Percentiles rank a stretch among this genome's conserved stretches.
Conservation (phyloP, 2,113 vertebrate genomes). For the Siniperca knerii region DNA sequence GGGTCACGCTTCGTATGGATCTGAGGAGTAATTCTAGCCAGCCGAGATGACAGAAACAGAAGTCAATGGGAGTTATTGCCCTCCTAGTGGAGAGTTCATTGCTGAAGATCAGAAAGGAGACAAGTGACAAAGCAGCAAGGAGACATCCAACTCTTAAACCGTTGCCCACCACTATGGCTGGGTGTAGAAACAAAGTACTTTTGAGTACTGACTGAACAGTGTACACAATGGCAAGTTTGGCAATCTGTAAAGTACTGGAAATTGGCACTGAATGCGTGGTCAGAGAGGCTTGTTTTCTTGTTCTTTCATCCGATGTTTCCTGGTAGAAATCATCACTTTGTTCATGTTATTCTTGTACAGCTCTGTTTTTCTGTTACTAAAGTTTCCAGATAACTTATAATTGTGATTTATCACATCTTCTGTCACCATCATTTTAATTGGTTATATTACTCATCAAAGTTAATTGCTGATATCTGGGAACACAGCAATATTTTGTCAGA, state of each 20-base stretch:
- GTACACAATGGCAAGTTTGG: not conserved
- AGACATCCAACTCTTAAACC: constrained; percentile 23
- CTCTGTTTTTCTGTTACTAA: too few species aligned
- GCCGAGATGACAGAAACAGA: constrained; percentile 60
- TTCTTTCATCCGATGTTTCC: not conserved
- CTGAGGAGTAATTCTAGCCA: constrained; percentile 65
- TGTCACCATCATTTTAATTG: not conserved
- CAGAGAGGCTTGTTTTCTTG: not conserved
- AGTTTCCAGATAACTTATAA: not conserved
- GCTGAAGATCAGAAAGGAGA: constrained; percentile 59
- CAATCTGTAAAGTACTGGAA: not conserved
- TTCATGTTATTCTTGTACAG: not conserved
- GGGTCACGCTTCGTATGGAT: constrained; percentile 72
- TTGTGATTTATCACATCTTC: not conserved
- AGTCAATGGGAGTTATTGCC: constrained; percentile 60
- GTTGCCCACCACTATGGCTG: not conserved
- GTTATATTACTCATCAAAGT: not conserved
- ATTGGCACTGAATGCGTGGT: not conserved
- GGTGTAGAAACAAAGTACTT: not conserved
- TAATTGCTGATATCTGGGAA: not conserved
- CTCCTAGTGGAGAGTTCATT: constrained; percentile 46
- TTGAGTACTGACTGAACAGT: not conserved
- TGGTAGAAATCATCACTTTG: not conserved
- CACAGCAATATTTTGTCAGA: too few species aligned
- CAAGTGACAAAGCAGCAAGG: constrained; percentile 36